Base-by-base conservation (phyloP, 2,888 invertebrate species). In the Hesperia comma region DNA sequence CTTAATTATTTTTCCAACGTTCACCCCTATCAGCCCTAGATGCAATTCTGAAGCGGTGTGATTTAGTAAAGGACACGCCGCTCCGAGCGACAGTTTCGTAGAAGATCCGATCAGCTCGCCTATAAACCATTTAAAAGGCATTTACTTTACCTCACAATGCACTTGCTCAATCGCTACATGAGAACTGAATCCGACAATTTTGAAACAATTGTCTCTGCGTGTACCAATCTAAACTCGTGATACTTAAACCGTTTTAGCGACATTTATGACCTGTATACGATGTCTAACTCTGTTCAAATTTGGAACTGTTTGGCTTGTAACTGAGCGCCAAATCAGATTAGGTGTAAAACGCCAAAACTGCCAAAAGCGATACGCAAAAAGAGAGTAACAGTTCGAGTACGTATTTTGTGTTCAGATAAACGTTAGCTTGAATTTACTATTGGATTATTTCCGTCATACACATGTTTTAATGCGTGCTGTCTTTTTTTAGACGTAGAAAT, bases 171-270 rank as follows among this genome's bases (percentile, higher is more conserved):
- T 61, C 43, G 51, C 54, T 46, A 70, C 70, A 74, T 74, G 72
- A 71, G 75, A 75, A 70, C 69, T 68, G 49, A 69, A 57, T 61
- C 61, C 66, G 66, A 67, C 60, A 61, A 68, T 72, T 72, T 72
- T 71, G 72, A 68, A 75, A 73, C 71, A 67, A 74, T 76, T 74
- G 72, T 74, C 72, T 69, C 68, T 63, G 60, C 61, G 62, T 63
- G 69, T 68, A 55, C 58, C 33, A 66, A 60, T 61, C 54, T 54
- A 67, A 61, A 55, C 54, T 67, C 66, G 60, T 67, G 66, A 67
- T 61, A 67, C 53, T 55, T 46, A 43, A 64, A 61, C 66, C 37
- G 43, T 49, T 61, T 60, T 12, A 54, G 26, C 43, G 53, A 66
- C 54, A 32, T 60, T 67, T 67, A 55, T 55, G 55, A 26, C 17